phyloP scores from a whole-genome alignment of 2,113 vertebrate genomes.

The Cyrtonyx montezumae region DNA sequence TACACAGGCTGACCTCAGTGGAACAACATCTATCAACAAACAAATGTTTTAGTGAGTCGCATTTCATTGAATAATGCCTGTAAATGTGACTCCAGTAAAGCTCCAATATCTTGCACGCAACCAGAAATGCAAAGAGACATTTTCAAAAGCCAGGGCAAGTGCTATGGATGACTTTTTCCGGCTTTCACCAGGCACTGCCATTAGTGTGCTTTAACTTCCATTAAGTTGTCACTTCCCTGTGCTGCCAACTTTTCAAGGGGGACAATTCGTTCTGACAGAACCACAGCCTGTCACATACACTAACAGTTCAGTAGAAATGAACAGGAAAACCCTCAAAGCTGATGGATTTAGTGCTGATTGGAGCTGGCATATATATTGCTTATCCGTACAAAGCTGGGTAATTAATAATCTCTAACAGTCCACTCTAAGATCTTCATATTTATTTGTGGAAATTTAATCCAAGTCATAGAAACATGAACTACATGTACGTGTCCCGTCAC shows the following conservation, averaged over 20 bases:
- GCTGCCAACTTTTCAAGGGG: slow-evolving; percentile 66
- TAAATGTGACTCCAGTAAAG: neutral
- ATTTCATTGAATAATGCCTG: slow-evolving; percentile 18
- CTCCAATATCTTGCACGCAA: neutral
- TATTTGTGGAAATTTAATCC: neutral
- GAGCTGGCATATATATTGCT: slow-evolving; percentile 69
- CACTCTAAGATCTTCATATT: neutral
- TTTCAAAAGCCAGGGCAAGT: slow-evolving; percentile 66
- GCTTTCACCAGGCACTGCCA: slow-evolving; percentile 72
- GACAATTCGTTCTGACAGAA: slow-evolving; percentile 80
- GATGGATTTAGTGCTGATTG: slow-evolving; percentile 75
- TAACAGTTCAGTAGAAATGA: slow-evolving; percentile 73
- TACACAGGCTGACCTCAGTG: neutral
- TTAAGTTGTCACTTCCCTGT: slow-evolving; percentile 81
- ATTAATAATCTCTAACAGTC: slow-evolving; percentile 72
- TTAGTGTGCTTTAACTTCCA: slow-evolving; percentile 79
- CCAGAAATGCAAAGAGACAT: slow-evolving; percentile 68
- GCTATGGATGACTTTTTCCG: slow-evolving; percentile 22
- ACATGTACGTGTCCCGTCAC: neutral
- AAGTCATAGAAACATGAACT: neutral
- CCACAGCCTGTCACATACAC: slow-evolving; percentile 73
- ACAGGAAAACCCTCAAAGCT: slow-evolving; percentile 71
- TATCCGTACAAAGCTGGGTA: slow-evolving; percentile 30
- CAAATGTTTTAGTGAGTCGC: neutral
- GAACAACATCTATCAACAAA: neutral